Evolutionary conservation across 1,140 invertebrate genomes (phyloP).

Genomic region (Trissolcus basalis): DNA sequence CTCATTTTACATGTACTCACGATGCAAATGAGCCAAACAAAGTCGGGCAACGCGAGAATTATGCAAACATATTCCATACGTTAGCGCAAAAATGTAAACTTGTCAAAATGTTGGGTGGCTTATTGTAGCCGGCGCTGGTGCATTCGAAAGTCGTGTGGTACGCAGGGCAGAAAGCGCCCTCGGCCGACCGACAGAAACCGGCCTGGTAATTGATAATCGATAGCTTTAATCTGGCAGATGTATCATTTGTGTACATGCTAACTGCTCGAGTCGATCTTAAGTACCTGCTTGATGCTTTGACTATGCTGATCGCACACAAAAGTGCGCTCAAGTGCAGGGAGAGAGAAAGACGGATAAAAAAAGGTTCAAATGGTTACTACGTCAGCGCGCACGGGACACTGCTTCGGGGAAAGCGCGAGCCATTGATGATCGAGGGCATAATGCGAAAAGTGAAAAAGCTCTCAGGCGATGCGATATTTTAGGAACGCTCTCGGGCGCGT

Average conservation of each 20-base stretch:
- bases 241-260: constrained; percentile 32
- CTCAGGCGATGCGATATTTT: constrained; percentile 53
- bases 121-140: too few relatives aligned
- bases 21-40: constrained; percentile 34
- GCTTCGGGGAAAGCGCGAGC: constrained; percentile 36
- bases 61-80: constrained; percentile 51
- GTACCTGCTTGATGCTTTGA: constrained; percentile 33
- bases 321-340: constrained; percentile 45
- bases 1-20: constrained; percentile 34
- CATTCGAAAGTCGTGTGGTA: neutral
- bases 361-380: constrained; percentile 54
- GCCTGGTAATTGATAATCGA: constrained; percentile 49
- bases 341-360: constrained; percentile 9
- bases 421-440: constrained; percentile 61
- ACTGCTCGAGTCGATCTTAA: constrained; percentile 5
- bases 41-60: constrained; percentile 20
- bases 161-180: constrained; percentile 21
- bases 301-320: constrained; percentile 44
- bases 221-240: constrained; percentile 43
- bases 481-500: constrained; percentile 42
- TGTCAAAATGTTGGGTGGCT: constrained; percentile 30
- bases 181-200: constrained; percentile 12
- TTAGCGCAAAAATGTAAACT: constrained; percentile 49
- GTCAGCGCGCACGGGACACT: constrained; percentile 42
- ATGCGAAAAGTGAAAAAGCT: constrained; percentile 63